These are phyloP conservation scores for Daboia siamensis DNA, from an alignment of 2,113 vertebrate species.

Conservation along the genomic window DNA sequence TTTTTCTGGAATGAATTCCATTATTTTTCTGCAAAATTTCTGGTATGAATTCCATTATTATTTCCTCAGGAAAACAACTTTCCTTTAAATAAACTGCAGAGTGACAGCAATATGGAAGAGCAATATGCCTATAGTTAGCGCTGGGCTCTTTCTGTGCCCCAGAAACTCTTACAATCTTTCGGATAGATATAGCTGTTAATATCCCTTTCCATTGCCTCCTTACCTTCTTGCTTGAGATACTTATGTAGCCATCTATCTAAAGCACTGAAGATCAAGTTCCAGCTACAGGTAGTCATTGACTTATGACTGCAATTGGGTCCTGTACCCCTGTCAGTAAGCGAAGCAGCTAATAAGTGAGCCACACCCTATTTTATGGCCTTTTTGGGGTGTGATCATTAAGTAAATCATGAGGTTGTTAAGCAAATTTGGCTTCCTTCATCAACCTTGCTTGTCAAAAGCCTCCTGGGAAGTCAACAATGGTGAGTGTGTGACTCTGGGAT, in stretches of 20 bases:
- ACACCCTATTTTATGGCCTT: not conserved
- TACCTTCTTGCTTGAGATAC: not conserved
- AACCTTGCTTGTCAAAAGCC: not conserved
- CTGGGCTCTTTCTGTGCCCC: not conserved
- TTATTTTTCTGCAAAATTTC: not conserved
- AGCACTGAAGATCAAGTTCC: not conserved
- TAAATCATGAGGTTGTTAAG: not conserved
- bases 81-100: not conserved
- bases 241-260: not conserved
- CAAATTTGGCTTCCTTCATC: not conserved
- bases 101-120: not conserved
- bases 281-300: not conserved
- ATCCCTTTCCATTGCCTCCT: not conserved
- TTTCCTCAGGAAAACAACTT: not conserved
- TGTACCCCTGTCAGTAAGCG: not conserved
- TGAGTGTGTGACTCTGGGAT: not conserved
- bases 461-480: not conserved
- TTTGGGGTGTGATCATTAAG: not conserved
- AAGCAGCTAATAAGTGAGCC: not conserved
- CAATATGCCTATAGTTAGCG: not conserved
- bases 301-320: not conserved
- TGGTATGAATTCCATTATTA: not conserved
- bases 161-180: not conserved
- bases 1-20: not conserved
- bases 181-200: not conserved